phyloP scores from a whole-genome alignment of 2,113 vertebrate species.

The Eira barbara region DNA sequence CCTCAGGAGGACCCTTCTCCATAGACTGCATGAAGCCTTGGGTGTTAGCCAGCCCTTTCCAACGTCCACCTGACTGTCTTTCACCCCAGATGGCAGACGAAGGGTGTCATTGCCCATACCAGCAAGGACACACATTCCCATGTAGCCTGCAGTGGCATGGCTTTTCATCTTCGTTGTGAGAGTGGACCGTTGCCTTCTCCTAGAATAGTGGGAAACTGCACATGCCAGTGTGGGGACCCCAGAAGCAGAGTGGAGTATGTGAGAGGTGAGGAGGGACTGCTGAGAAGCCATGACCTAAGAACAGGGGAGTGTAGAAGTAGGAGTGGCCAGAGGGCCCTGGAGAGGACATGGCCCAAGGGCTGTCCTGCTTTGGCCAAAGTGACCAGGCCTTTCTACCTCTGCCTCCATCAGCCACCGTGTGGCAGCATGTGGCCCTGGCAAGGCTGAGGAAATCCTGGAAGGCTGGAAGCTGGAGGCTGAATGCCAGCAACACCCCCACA shows the following conservation, averaged over 20 bases:
- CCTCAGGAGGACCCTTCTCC: background rate
- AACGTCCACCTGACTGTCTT: background rate
- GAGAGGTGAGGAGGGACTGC: no score
- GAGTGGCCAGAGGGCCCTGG: background rate
- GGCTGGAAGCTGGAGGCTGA: no score
- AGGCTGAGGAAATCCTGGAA: fast-evolving
- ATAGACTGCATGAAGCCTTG: no score
- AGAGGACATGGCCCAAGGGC: background rate
- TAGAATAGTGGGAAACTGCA: background rate
- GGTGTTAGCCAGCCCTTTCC: background rate
- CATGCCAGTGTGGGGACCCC: background rate
- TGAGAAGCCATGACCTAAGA: no score
- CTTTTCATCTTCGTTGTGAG: fast-evolving
- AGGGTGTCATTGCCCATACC: background rate
- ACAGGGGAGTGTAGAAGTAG: background rate
- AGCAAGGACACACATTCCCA: background rate
- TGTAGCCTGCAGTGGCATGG: background rate
- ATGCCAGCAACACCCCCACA: fast-evolving
- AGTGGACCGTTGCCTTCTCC: background rate
- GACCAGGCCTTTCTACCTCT: background rate
- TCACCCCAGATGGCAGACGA: fast-evolving
- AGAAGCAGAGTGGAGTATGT: background rate
- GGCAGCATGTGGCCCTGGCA: background rate
- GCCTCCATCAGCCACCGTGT: fast-evolving
- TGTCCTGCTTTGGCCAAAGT: fast-evolving